These are phyloP conservation scores for Cisticola juncidis DNA, from an alignment of 2,113 vertebrate species.

Conservation along the genomic window DNA sequence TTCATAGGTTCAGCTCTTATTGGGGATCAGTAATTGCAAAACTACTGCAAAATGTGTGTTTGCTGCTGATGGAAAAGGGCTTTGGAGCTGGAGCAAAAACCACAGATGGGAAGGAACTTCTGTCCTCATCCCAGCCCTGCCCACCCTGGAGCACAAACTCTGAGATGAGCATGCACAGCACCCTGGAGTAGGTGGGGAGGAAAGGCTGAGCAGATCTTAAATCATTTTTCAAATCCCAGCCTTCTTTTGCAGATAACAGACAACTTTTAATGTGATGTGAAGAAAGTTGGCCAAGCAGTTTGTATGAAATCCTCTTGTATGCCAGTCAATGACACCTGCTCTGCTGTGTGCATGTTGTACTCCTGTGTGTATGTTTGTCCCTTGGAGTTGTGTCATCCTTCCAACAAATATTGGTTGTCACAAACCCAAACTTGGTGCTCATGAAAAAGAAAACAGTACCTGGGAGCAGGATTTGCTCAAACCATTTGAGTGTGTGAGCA, in stretches of 20 bases:
- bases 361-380: accelerated
- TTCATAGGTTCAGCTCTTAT: not conserved
- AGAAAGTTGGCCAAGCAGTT: not conserved
- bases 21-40: not conserved
- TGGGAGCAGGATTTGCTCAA: not conserved
- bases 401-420: too few relatives aligned
- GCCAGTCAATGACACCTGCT: not conserved
- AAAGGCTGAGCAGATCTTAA: not conserved
- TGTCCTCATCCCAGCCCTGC: not conserved
- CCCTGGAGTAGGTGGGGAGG: not conserved
- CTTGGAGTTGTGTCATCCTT: not conserved
- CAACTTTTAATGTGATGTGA: not conserved
- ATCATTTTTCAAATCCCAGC: not conserved
- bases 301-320: not conserved
- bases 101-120: not conserved
- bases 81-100: not conserved
- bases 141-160: not conserved
- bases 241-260: not conserved
- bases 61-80: not conserved
- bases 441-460: accelerated
- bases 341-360: not conserved
- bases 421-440: not conserved
- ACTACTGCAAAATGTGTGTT: not conserved
- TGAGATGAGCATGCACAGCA: not conserved
- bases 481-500: not conserved